These are phyloP conservation scores for Drymodes brunneopygia DNA, from an alignment of 2,113 vertebrate species.

Conservation along the genomic window DNA sequence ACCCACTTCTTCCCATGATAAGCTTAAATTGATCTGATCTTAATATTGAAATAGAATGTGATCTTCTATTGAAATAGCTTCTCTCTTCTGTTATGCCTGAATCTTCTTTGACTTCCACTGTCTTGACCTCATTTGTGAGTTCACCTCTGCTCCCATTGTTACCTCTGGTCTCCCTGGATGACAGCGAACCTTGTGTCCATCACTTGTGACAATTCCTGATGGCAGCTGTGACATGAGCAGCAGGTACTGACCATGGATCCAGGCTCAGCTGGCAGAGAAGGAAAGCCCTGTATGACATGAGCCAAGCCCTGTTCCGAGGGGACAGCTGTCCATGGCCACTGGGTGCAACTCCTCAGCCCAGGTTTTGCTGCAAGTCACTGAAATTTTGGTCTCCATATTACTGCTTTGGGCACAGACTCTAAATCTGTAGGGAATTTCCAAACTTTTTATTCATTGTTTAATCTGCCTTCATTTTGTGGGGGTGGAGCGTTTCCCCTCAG, in stretches of 20 bases:
- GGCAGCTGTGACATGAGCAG: background rate
- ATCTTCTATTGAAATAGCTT: too few relatives aligned
- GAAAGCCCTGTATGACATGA: background rate
- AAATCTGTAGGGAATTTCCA: background rate
- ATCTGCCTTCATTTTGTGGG: background rate
- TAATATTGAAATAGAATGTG: background rate
- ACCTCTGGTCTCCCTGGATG: rapidly evolving
- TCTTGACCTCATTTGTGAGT: background rate
- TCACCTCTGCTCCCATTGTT: background rate
- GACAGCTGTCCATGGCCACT: rapidly evolving
- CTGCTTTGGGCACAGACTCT: background rate
- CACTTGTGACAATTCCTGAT: background rate
- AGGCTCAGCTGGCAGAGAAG: background rate
- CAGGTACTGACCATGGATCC: background rate
- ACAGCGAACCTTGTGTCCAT: background rate
- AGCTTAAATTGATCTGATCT: background rate
- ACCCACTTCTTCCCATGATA: background rate
- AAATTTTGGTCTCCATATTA: background rate
- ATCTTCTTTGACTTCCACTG: background rate
- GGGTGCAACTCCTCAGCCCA: background rate
- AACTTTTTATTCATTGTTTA: background rate
- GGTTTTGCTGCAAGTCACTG: background rate
- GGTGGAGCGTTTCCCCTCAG: background rate
- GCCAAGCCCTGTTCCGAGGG: background rate
- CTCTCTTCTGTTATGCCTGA: background rate